Evolutionary conservation across 2,113 vertebrate genomes (phyloP).

Genomic region (Clupea harengus): DNA sequence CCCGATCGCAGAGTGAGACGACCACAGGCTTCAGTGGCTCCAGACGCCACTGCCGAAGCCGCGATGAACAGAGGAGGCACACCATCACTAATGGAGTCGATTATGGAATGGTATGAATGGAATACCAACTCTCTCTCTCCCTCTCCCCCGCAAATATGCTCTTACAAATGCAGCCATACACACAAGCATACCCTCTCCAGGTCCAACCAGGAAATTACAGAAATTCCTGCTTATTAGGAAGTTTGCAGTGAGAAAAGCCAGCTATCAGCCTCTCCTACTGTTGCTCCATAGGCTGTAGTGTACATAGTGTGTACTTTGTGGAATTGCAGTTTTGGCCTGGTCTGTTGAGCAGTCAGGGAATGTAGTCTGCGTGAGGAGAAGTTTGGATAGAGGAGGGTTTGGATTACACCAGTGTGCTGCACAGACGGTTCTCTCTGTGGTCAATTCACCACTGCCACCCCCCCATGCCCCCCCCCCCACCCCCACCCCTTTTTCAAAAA

Average conservation of each 20-base stretch:
- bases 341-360: background rate
- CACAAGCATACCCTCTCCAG: background rate
- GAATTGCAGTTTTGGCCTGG: background rate
- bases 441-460: constrained; percentile 17
- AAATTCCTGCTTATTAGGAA: constrained; percentile 1
- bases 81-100: constrained; percentile 90
- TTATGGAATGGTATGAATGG: constrained; percentile 81
- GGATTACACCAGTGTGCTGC: constrained; percentile 7
- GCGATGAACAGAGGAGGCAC: constrained; percentile 84
- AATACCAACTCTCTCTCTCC: background rate
- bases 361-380: background rate
- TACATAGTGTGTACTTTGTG: background rate
- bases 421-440: constrained; percentile 35
- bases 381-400: constrained; percentile 8
- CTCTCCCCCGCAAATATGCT: background rate
- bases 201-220: background rate
- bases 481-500: constrained; percentile 48
- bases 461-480: background rate
- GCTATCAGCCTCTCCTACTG: background rate
- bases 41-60: constrained; percentile 69
- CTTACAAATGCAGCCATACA: background rate
- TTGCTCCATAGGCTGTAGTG: background rate
- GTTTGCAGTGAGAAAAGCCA: background rate
- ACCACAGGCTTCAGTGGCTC: constrained; percentile 58
- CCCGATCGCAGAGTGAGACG: constrained; percentile 73